Base-by-base conservation (phyloP, 2,888 invertebrate species). In the Acanthosepion lycidas region DNA sequence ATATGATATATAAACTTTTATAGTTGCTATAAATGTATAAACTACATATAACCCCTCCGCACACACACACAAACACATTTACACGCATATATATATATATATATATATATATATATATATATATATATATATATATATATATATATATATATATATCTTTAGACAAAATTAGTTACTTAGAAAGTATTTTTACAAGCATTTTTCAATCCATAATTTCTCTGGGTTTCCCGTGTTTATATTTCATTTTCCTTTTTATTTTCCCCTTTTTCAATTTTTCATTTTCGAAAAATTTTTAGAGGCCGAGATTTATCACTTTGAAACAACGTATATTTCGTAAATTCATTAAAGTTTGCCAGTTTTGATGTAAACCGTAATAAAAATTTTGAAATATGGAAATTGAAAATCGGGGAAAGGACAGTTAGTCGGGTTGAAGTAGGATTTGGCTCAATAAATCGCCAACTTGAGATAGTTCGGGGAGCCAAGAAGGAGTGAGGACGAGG, bases 271-370 rank as follows among this genome's bases (percentile, higher is more conserved):
- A 78, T n/a, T 78, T 78, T 78, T n/a, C 78, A 78, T 78, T 78
- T 33, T 78, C n/a, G 78, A n/a, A 78, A 78, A 78, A 78, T n/a
- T n/a, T 78, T 78, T 78, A 33, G 78, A 78, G 18, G 78, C n/a
- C 9, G n/a, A 78, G 78, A 78, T 78, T 78, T 78, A 78, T 78
- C 78, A 78, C 78, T 78, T 78, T n/a, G 78, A 78, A 78, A n/a
- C n/a, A 78, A n/a, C 78, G 78, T 78, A 78, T 78, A 78, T 78
- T 78, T 78, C 78, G 78, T 78, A 78, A 78, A 78, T 78, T 78
- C 78, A 78, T 78, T 78, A 78, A 78, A 78, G n/a, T 78, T 78
- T 78, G 78, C 78, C 78, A 78, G 78, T 78, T 78, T 78, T 78
- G 78, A 78, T 78, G 78, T 78, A 78, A 78, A 78, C 78, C n/a